phyloP scores from a whole-genome alignment of 2,888 invertebrate species.

The Ichneumoninae sp. region DNA sequence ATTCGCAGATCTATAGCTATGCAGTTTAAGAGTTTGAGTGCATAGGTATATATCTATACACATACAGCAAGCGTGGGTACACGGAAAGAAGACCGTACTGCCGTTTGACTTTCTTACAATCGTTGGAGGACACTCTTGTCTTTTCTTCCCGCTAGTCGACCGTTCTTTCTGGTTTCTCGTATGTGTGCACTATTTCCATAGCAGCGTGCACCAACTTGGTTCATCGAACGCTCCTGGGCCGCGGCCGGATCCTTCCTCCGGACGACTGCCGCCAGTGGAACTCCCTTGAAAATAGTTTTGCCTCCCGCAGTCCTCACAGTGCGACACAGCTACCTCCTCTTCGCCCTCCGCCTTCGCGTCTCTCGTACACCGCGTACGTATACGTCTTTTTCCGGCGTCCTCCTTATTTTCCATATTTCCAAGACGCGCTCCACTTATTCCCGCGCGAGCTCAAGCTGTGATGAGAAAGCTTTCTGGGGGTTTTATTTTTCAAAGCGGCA shows the following conservation, averaged over 20 bases:
- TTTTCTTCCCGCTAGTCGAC: conserved; percentile 45
- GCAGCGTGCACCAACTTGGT: conserved; percentile 41
- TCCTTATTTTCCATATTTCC: conserved; percentile 74
- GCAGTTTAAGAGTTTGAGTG: conserved; percentile 24
- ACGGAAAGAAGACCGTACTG: conserved; percentile 46
- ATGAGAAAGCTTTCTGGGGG: conserved; percentile 44
- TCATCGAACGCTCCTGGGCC: conserved; percentile 60
- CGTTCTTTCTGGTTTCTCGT: conserved; percentile 32
- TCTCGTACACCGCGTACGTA: conserved; percentile 33
- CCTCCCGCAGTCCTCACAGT: conserved; percentile 30
- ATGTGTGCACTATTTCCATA: conserved; percentile 1
- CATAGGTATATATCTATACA: conserved; percentile 16
- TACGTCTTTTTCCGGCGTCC: conserved; percentile 53
- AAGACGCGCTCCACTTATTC: conserved; percentile 71
- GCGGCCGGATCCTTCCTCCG: conserved; percentile 51
- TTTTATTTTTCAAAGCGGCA: conserved; percentile 58
- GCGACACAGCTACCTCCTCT: conserved; percentile 29
- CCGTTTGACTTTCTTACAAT: conserved; percentile 71
- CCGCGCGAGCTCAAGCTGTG: conserved; percentile 33
- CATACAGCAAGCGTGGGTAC: conserved; percentile 14
- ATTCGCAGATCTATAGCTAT: conserved; percentile 10
- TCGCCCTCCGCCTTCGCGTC: conserved; percentile 29
- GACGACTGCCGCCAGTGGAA: conserved; percentile 34
- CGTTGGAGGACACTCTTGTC: conserved; percentile 64
- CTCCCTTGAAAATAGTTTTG: conserved; percentile 58